Evolutionary conservation across 2,797 vertebrate genomes (phyloP).

Genomic region (Poeciliopsis infans): DNA sequence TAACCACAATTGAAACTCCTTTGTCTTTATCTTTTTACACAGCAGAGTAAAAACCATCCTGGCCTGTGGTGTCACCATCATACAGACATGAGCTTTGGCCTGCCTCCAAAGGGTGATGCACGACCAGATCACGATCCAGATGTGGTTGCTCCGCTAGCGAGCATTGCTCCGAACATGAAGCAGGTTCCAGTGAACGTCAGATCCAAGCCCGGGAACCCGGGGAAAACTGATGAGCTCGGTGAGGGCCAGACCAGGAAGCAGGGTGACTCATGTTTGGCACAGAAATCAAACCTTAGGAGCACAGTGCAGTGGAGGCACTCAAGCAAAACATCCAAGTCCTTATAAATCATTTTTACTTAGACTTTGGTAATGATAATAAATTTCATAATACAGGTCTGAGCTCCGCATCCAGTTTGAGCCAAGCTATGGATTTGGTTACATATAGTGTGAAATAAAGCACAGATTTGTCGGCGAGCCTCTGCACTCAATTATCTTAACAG

Average conservation of each 20-base stretch:
- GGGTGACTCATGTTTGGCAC: conserved; percentile 72
- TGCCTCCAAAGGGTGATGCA: conserved; percentile 67
- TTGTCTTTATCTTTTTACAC: conserved; percentile 18
- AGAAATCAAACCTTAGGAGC: conserved; percentile 43
- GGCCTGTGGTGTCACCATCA: conserved; percentile 62
- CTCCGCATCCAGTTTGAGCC: neutral
- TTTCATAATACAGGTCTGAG: neutral
- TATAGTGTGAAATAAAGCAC: conserved; percentile 3
- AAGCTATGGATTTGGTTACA: conserved; percentile 16
- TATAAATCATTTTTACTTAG: conserved; percentile 19
- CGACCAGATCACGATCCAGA: conserved; percentile 76
- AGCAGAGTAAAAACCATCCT: conserved; percentile 20
- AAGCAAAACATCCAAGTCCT: conserved; percentile 51
- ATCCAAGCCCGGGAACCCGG: conserved; percentile 58
- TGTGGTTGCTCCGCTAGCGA: conserved; percentile 68
- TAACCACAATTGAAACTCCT: conserved; percentile 26
- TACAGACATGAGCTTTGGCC: conserved; percentile 66
- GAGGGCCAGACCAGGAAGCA: conserved; percentile 61
- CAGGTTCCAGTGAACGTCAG: conserved; percentile 61
- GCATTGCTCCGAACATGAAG: conserved; percentile 52
- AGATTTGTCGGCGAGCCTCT: neutral
- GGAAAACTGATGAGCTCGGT: conserved; percentile 70
- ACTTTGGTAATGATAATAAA: conserved; percentile 17
- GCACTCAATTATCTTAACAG: neutral
- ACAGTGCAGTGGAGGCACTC: conserved; percentile 48